Evolutionary conservation across 1,140 invertebrate genomes (phyloP).

Genomic region (Caerostris extrusa): DNA sequence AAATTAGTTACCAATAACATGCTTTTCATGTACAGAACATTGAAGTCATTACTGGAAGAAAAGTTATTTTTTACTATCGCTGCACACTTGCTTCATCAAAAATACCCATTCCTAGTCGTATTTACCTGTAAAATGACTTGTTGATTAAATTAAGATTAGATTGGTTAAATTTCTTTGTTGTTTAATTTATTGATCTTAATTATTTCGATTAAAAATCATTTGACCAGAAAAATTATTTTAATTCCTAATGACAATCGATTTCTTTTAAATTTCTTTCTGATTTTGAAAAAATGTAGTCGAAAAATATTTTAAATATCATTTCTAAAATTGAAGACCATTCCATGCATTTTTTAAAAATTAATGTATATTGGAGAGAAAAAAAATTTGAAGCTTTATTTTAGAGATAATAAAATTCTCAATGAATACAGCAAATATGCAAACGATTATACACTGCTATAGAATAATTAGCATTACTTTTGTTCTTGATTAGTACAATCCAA

Average conservation of each 20-base stretch:
- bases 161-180: slow-evolving; percentile 30
- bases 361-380: too few species aligned
- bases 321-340: too few species aligned
- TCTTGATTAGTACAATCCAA: too few species aligned
- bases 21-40: neutral
- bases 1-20: neutral
- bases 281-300: too few species aligned
- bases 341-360: too few species aligned
- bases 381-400: too few species aligned
- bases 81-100: slow-evolving; percentile 32
- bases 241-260: neutral
- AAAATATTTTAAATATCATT: too few species aligned
- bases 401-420: too few species aligned
- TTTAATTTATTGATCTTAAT: neutral
- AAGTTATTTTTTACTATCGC: slow-evolving; percentile 29
- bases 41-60: neutral
- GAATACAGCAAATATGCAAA: too few species aligned
- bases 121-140: slow-evolving; percentile 45
- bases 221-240: neutral
- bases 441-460: too few species aligned
- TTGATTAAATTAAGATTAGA: slow-evolving; percentile 31
- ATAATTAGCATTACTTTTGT: too few species aligned
- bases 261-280: too few species aligned
- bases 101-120: slow-evolving; percentile 24
- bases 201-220: neutral